phyloP scores from a whole-genome alignment of 2,113 vertebrate species.

The Erpornis zantholeuca region DNA sequence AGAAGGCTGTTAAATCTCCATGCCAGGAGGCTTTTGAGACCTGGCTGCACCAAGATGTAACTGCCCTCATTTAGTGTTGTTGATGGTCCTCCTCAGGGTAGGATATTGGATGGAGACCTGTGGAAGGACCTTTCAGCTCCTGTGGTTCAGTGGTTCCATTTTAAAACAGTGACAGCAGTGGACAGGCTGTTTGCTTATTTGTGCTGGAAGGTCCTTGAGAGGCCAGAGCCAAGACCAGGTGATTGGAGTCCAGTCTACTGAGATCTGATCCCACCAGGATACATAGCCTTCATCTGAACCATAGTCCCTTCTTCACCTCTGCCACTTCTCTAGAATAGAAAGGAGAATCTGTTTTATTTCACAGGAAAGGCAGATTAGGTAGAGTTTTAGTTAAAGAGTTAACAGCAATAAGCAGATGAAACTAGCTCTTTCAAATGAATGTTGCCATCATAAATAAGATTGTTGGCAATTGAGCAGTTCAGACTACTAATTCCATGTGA shows the following conservation, averaged over 20 bases:
- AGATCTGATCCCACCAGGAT: background rate
- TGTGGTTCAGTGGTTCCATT: background rate
- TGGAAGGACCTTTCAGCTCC: background rate
- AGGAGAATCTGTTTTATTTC: background rate
- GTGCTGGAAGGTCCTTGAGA: background rate
- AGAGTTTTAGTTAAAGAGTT: background rate
- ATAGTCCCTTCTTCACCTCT: background rate
- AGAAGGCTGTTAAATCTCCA: background rate
- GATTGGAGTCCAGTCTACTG: background rate
- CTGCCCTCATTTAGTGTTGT: background rate
- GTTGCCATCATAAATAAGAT: background rate
- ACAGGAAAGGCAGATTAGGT: background rate
- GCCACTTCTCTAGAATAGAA: background rate
- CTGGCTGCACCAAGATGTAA: background rate
- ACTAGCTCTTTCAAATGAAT: background rate
- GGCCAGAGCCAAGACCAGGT: accelerated
- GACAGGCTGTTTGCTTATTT: background rate
- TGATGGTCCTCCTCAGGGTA: background rate
- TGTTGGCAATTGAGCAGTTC: background rate
- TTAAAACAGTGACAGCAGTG: background rate
- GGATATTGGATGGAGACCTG: accelerated
- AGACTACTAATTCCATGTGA: background rate
- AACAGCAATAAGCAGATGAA: background rate
- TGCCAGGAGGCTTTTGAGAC: background rate
- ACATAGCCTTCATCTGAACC: background rate